Conservation (phyloP, 2,888 invertebrate genomes). For the Ochropleura leucogaster region DNA sequence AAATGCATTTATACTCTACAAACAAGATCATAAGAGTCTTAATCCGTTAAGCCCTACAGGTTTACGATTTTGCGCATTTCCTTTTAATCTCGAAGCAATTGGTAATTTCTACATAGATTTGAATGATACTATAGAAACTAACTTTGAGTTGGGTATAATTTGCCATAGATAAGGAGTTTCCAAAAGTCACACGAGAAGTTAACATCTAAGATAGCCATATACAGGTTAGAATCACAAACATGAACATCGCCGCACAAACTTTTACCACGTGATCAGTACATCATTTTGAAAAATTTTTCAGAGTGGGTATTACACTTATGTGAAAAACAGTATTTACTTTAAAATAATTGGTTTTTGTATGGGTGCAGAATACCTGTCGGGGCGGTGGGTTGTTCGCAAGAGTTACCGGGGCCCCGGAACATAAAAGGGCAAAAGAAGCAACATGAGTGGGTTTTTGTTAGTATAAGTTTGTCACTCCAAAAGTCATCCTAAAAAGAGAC, state of each 20-base stretch:
- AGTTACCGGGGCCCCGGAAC: no score
- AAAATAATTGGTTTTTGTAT: no score
- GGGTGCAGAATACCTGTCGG: no score
- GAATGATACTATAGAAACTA: not conserved
- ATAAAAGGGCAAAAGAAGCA: no score
- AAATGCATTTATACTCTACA: conserved; percentile 40
- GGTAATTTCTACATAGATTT: not conserved
- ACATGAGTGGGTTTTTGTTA: no score
- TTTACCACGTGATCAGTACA: no score
- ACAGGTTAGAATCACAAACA: no score
- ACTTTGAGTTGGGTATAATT: not conserved
- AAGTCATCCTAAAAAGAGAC: not conserved
- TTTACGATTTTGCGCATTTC: conserved; percentile 18
- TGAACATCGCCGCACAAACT: no score
- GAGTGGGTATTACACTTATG: no score
- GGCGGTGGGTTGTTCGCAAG: no score
- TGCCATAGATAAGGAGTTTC: not conserved
- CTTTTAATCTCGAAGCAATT: not conserved
- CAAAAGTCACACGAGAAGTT: not conserved
- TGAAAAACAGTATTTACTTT: no score
- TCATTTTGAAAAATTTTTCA: no score
- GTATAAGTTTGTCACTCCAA: not conserved
- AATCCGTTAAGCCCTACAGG: conserved; percentile 9
- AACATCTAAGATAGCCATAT: not conserved
- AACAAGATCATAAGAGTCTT: conserved; percentile 29